A percentile compares a stretch with the other conserved stretches of the same genome.
Conservation (phyloP, 2,888 invertebrate genomes). For the Gandaritis pyraliata region DNA sequence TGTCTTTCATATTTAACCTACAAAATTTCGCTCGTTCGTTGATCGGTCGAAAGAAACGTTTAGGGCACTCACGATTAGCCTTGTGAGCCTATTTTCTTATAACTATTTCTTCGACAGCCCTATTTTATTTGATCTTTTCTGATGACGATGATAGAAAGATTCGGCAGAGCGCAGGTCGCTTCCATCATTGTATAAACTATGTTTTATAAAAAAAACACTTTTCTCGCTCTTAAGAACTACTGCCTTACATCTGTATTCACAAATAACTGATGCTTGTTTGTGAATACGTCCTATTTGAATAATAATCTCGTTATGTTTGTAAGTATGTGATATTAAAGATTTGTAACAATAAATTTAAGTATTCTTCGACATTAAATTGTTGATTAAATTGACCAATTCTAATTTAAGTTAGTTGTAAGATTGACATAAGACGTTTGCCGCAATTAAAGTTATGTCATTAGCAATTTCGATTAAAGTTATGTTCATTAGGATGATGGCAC, state of each 20-base stretch:
- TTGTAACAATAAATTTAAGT: conserved; percentile 10
- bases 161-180: neutral
- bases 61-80: too few relatives aligned
- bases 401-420: conserved; percentile 13
- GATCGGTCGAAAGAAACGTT: too few relatives aligned
- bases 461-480: too few relatives aligned
- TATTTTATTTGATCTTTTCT: too few relatives aligned
- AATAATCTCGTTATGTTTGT: conserved; percentile 2
- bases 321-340: conserved; percentile 20
- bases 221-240: neutral
- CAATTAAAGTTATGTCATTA: too few relatives aligned
- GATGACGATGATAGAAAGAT: too few relatives aligned
- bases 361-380: conserved; percentile 17
- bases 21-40: too few relatives aligned
- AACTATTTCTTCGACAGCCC: too few relatives aligned
- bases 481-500: too few relatives aligned
- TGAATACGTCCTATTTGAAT: conserved; percentile 1
- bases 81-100: too few relatives aligned
- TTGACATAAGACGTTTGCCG: too few relatives aligned
- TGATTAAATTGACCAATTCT: conserved; percentile 23
- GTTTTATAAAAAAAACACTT: neutral
- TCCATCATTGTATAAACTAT: neutral
- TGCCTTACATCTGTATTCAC: neutral
- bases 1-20: too few relatives aligned
- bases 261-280: neutral